A percentile compares a stretch with the other conserved stretches of the same genome.
phyloP scores from a whole-genome alignment of 2,797 vertebrate genomes.

The Taenioides sp. region DNA sequence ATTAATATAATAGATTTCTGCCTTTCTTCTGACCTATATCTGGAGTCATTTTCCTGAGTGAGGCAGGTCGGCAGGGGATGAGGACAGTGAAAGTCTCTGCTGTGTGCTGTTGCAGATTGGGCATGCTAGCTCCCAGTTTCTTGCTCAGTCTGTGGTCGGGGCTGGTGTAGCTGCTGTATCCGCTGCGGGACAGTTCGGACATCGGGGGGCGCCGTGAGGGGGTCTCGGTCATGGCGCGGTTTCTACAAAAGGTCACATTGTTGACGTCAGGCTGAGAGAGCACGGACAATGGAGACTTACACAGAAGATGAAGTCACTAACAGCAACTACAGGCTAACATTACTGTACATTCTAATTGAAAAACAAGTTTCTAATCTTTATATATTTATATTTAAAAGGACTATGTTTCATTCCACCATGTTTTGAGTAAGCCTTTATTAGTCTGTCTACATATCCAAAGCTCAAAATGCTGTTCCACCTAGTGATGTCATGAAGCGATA shows the following conservation, averaged over 20 bases:
- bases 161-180: constrained; percentile 54
- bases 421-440: no score
- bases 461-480: no score
- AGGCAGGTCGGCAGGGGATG: constrained; percentile 38
- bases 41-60: constrained; percentile 55
- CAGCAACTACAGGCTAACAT: background rate
- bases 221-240: constrained; percentile 68
- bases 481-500: no score
- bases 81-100: constrained; percentile 9
- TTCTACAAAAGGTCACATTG: constrained; percentile 55
- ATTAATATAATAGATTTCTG: no score
- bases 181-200: constrained; percentile 78
- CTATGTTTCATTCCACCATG: no score
- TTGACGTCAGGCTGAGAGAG: background rate
- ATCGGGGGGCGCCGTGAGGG: constrained; percentile 81
- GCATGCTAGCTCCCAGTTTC: constrained; percentile 89
- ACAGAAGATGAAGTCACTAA: background rate
- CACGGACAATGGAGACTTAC: background rate
- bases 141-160: constrained; percentile 66
- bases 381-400: no score
- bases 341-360: background rate
- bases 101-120: constrained; percentile 79
- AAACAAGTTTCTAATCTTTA: no score
- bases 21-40: constrained; percentile 48
- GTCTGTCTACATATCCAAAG: no score